Percentiles rank a stretch among this genome's conserved stretches.
These are phyloP conservation scores for Lucilia sericata DNA, from an alignment of 1,140 invertebrate genomes.

Conservation along the genomic window DNA sequence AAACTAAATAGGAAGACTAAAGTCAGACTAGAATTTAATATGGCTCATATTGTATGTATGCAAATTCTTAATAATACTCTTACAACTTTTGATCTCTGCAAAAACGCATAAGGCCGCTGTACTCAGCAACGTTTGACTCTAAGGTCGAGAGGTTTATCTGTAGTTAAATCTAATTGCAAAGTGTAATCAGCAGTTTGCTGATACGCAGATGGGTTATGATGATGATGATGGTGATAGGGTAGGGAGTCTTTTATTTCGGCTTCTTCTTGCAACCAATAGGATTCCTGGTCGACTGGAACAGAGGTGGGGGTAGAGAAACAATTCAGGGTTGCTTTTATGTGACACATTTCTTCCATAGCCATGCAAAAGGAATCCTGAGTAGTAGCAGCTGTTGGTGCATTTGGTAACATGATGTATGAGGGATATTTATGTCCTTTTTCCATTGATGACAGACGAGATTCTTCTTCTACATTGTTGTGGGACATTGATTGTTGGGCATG, in stretches of 20 bases:
- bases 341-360: constrained; percentile 46
- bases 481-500: not conserved
- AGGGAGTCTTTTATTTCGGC: not conserved
- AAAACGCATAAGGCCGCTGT: not conserved
- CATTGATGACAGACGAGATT: not conserved
- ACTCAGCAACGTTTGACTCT: constrained; percentile 44
- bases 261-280: constrained; percentile 16
- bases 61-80: constrained; percentile 27
- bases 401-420: not conserved
- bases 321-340: constrained; percentile 43
- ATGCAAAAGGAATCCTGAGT: constrained; percentile 33
- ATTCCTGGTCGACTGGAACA: not conserved
- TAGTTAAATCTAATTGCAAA: constrained; percentile 29
- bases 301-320: constrained; percentile 30
- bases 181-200: not conserved
- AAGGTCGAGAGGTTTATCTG: constrained; percentile 44
- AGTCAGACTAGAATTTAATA: constrained; percentile 32
- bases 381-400: not conserved
- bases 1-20: constrained; percentile 26
- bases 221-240: not conserved
- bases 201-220: not conserved
- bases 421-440: not conserved
- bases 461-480: constrained; percentile 11
- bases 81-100: not conserved
- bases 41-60: constrained; percentile 8